phyloP scores from a whole-genome alignment of 2,113 vertebrate genomes.

The Brienomyrus brachyistius region DNA sequence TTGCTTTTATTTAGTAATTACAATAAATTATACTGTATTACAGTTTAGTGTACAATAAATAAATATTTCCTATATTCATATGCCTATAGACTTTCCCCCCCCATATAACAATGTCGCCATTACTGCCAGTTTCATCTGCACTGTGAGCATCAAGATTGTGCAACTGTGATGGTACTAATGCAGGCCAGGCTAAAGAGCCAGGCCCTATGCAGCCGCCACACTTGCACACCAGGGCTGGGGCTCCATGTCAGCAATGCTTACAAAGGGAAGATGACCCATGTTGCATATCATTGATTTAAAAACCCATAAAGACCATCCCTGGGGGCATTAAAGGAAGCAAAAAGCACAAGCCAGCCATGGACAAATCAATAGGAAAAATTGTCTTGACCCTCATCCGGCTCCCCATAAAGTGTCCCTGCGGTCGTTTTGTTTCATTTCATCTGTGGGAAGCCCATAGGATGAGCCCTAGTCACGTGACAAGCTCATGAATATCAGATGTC shows the following conservation, averaged over 20 bases:
- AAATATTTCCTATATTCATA: not conserved
- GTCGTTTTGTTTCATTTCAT: not conserved
- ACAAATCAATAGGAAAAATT: not conserved
- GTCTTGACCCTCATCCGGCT: not conserved
- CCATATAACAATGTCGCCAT: not conserved
- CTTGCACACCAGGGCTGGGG: not conserved
- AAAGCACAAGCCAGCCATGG: not conserved
- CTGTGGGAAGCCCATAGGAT: not conserved
- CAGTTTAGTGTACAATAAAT: not conserved
- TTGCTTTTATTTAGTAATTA: not conserved
- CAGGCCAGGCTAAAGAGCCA: not conserved
- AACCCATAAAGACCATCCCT: not conserved
- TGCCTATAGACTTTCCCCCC: not conserved
- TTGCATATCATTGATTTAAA: constrained; percentile 17
- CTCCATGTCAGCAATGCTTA: not conserved
- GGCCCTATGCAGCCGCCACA: too few species aligned
- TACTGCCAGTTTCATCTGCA: not conserved
- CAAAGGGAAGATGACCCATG: not conserved
- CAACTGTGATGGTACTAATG: not conserved
- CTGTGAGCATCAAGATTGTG: not conserved
- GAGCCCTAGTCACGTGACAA: not conserved
- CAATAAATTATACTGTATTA: not conserved
- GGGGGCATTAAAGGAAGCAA: not conserved
- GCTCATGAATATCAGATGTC: constrained; percentile 16
- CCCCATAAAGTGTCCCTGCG: not conserved